Evolutionary conservation across 2,113 vertebrate species (phyloP).

Genomic region (Ariopsis seemanni): DNA sequence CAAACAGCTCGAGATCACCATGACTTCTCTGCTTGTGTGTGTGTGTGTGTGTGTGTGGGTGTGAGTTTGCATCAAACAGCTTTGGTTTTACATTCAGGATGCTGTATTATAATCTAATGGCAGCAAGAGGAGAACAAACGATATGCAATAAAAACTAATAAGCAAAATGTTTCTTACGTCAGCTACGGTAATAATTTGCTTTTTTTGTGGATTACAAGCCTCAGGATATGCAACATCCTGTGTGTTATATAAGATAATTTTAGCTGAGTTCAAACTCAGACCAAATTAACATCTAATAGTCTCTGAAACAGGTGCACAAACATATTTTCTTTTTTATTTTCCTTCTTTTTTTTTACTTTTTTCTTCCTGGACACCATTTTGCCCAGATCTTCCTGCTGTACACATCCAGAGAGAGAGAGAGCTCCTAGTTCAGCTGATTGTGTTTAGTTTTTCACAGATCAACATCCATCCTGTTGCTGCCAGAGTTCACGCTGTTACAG

Average conservation of each 20-base stretch:
- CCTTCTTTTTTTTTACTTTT: neutral
- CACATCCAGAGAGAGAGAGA: neutral
- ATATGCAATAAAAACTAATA: neutral
- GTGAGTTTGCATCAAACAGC: neutral
- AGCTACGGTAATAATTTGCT: conserved; percentile 28
- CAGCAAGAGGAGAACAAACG: neutral
- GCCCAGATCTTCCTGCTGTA: neutral
- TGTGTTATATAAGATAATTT: conserved; percentile 6
- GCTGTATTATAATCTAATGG: conserved; percentile 2
- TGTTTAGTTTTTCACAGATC: neutral
- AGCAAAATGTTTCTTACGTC: conserved; percentile 12
- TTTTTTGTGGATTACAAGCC: neutral
- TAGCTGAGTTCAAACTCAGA: conserved; percentile 4
- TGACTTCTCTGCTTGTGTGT: neutral
- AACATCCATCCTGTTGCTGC: neutral
- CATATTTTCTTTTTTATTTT: neutral
- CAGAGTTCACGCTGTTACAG: neutral
- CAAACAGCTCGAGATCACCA: neutral
- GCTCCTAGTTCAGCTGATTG: neutral
- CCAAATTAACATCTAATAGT: conserved; percentile 14
- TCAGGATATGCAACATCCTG: neutral
- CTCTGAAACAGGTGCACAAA: neutral
- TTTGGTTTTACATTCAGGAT: neutral
- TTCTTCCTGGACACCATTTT: neutral
- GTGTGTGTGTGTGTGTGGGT: neutral